phyloP scores from a whole-genome alignment of 2,113 vertebrate species.

The Peucedramus taeniatus region DNA sequence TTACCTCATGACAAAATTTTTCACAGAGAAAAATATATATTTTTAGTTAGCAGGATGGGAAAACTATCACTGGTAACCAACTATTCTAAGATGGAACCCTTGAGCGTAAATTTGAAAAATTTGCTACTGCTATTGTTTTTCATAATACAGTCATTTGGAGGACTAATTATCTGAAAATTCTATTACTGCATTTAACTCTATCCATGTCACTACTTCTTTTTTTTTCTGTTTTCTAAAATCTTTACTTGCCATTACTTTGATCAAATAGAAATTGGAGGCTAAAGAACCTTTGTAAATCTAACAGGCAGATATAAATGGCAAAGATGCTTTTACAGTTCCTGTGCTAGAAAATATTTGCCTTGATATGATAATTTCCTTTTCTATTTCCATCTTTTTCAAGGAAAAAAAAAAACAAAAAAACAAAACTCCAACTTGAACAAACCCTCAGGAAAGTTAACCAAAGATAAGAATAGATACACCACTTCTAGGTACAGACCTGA shows the following conservation, averaged over 20 bases:
- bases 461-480: not conserved
- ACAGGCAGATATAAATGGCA: not conserved
- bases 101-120: not conserved
- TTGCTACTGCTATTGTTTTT: not conserved
- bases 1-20: not conserved
- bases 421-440: rapidly evolving
- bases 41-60: not conserved
- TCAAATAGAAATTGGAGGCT: not conserved
- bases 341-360: not conserved
- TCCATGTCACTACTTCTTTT: not conserved
- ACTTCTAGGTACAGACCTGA: not conserved
- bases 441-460: not conserved
- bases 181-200: not conserved
- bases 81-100: not conserved
- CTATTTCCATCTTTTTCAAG: not conserved
- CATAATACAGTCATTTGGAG: not conserved
- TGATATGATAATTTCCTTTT: not conserved
- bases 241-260: not conserved
- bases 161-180: not conserved
- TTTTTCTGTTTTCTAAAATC: not conserved
- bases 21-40: not conserved
- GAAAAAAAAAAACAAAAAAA: not conserved
- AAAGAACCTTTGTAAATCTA: not conserved
- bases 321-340: not conserved
- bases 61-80: not conserved